Evolutionary conservation across 2,888 invertebrate species (phyloP), one percentile per base, ranked within the genome.

Genomic region (Cosmorhoe ocellata): DNA sequence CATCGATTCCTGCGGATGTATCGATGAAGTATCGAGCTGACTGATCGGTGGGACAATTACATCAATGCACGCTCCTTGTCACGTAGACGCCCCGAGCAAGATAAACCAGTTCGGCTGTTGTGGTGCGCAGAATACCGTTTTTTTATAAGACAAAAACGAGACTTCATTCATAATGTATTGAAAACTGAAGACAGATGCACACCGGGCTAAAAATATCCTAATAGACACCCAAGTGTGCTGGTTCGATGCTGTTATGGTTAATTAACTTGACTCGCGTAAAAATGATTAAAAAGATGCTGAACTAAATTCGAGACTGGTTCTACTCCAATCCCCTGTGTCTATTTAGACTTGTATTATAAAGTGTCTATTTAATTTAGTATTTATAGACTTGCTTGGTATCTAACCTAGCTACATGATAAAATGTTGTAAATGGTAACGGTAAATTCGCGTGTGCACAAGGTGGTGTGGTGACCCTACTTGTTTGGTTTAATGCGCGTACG

Each of bases 131-230:
- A 79, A 84, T 82, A 81, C 81, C 72, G 77, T 83, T 81, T 83
- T 80, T 42, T 42, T 79, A 77, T 82, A 64, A 73, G 83, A 78
- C 81, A 79, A n/a, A n/a, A n/a, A 77, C 77, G 72, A 75, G 74
- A 78, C 87, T 88, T 85, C 89, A 89, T 89, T 89, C 89, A 89
- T 87, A 87, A 85, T 89, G 83, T 84, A 88, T 84, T 81, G 77
- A 73, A 81, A 79, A 76, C 74, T 64, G 70, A 72, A 70, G 61
- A 60, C 74, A 66, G 75, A 74, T 67, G 47, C 51, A 68, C 70
- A 22, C 40, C 10, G 44, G 41, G 65, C 69, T 75, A 78, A 73
- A 75, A 76, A 80, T 80, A 80, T 69, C 74, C 69, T 66, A 71
- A 74, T 75, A 72, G 67, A 66, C 61, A 64, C 59, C 63, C 60